These are phyloP conservation scores for Dicyrtomina minuta DNA, from an alignment of 2,888 invertebrate species.

Conservation along the genomic window DNA sequence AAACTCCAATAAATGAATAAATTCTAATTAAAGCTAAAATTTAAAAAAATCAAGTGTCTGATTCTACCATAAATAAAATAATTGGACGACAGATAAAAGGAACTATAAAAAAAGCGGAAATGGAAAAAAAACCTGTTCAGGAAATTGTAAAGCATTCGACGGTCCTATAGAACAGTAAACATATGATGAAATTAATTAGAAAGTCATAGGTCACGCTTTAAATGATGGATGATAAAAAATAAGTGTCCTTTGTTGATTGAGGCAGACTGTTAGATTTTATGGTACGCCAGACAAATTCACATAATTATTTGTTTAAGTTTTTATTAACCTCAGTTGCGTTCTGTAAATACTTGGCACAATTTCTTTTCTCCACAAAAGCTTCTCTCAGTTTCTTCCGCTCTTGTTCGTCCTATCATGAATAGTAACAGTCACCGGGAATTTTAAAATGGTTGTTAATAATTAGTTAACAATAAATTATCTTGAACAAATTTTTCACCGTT, in stretches of 20 bases:
- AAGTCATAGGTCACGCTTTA: too few species aligned
- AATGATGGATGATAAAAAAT: too few species aligned
- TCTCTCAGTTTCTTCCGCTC: conserved; percentile 44
- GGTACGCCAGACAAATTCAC: too few species aligned
- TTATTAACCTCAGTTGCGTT: conserved; percentile 37
- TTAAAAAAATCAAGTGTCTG: neutral
- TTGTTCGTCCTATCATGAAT: conserved; percentile 37
- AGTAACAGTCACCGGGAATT: too few species aligned
- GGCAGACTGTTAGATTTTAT: too few species aligned
- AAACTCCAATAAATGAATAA: neutral
- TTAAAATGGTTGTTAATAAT: too few species aligned
- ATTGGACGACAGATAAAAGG: neutral
- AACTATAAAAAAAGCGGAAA: neutral
- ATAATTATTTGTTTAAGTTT: too few species aligned
- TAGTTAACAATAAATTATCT: conserved; percentile 1
- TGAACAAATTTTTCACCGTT: neutral
- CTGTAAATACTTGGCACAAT: conserved; percentile 44
- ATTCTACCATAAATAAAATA: too few species aligned
- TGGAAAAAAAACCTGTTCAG: conserved; percentile 41
- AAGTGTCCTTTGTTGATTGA: too few species aligned
- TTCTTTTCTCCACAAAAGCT: conserved; percentile 42
- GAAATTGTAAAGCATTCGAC: conserved; percentile 46
- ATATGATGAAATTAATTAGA: neutral
- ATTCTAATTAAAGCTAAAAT: neutral
- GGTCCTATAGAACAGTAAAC: conserved; percentile 24